Base-by-base conservation (phyloP, 2,888 invertebrate species). In the Heteromurus nitidus region DNA sequence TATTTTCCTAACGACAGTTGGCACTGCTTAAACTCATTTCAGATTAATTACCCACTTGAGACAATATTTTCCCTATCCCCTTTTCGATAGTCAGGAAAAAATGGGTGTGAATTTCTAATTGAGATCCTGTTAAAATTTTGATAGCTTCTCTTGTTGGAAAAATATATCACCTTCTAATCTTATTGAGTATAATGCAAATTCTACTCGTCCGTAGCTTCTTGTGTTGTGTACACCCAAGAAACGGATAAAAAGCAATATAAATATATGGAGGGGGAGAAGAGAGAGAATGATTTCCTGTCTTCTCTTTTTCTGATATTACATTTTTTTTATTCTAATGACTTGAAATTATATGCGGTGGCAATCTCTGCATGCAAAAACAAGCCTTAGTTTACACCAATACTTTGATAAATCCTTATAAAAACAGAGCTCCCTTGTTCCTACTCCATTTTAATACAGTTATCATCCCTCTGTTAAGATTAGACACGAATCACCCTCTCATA, bases 91-190 rank as follows among this genome's bases (percentile, higher is more conserved):
- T 31, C 53, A 65, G 30, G 20, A 11, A 53, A 36, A 53, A 28
- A 30, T 26, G 58, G 58, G 76, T 76, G 76, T 76, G 76, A 76
- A 76, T 76, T 76, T 76, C 67, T 76, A 68, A 76, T 76, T 76
- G 58, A 75, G 42, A 58, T 53, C 30, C 31, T 53, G 47, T 53
- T 7, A 42, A 58, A 42, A 62, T 44, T 44, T 9, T 9, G n/a
- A n/a, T n/a, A n/a, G n/a, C n/a, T n/a, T n/a, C n/a, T n/a, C n/a
- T n/a, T n/a, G n/a, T n/a, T n/a, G n/a, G n/a, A n/a, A n/a, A n/a
- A 36, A 36, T 9, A 36, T 36, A 36, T 36, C 36, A 9, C 36
- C 13, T n/a, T n/a, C n/a, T n/a, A n/a, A n/a, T n/a, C n/a, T n/a
- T n/a, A n/a, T n/a, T n/a, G n/a, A n/a, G n/a, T n/a, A n/a, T n/a